Conservation (phyloP, 2,113 vertebrate genomes). For the Muscicapa adusta region DNA sequence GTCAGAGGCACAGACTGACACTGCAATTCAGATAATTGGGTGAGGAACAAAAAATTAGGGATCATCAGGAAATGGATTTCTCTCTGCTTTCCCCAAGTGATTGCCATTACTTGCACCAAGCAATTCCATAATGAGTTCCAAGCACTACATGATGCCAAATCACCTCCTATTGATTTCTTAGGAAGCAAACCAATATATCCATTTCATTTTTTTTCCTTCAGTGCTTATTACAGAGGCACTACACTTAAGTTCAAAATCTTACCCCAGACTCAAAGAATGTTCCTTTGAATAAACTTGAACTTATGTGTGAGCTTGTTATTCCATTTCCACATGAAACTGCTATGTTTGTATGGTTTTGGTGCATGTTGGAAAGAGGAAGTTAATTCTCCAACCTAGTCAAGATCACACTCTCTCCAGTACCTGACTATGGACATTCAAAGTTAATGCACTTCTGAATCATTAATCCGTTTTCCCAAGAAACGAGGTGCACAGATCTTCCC, state of each 20-base stretch:
- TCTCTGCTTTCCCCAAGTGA: not conserved
- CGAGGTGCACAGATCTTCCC: not conserved
- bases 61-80: not conserved
- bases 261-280: not conserved
- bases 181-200: not conserved
- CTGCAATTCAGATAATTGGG: not conserved
- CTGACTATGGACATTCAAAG: not conserved
- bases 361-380: rapidly evolving
- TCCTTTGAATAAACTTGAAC: not conserved
- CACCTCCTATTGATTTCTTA: not conserved
- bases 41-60: not conserved
- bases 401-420: not conserved
- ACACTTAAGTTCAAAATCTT: not conserved
- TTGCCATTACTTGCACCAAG: not conserved
- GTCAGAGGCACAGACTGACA: not conserved
- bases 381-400: not conserved
- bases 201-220: not conserved
- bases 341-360: not conserved
- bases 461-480: not conserved
- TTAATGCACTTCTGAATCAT: not conserved
- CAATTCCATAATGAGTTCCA: not conserved
- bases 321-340: not conserved
- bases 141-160: not conserved
- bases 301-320: not conserved
- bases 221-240: not conserved